phyloP scores from a whole-genome alignment of 2,113 vertebrate genomes.

The western clawed frog (Xenopus tropicalis) region UCB_Xtro_10.0 CM004449.2:97660001-97660500 shows the following conservation, averaged over 20 bases:
- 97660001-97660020: no score
- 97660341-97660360: constrained; percentile 96
- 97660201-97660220: neutral
- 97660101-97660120: no score
- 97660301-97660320: constrained; percentile 78
- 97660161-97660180: no score
- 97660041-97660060: no score
- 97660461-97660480: constrained; percentile 32
- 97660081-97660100: no score
- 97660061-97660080: no score
- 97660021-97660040: no score
- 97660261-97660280: constrained; percentile 86
- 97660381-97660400: constrained; percentile 62
- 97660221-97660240: constrained; percentile 6
- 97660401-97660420: constrained; percentile 54
- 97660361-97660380: constrained; percentile 64
- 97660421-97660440: constrained; percentile 50
- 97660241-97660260: constrained; percentile 66
- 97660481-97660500: constrained; percentile 53
- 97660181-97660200: neutral
- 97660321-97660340: constrained; percentile 79
- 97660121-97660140: no score
- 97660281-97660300: constrained; percentile 69
- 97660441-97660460: constrained; percentile 31
- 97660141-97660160: no score